phyloP scores from a whole-genome alignment of 2,888 invertebrate species.

The Phania funesta region DNA sequence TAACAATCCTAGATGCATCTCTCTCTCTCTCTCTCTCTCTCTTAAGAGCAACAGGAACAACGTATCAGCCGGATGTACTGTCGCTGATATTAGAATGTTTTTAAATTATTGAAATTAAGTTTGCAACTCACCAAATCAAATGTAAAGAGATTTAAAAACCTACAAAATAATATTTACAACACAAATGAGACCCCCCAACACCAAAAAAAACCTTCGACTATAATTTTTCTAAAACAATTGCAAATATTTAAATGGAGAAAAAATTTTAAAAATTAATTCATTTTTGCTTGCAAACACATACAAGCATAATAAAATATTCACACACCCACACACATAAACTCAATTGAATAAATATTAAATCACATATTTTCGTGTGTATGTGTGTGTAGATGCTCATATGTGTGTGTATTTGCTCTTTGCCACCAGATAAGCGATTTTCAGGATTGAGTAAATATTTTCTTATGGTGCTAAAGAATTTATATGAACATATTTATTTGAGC shows the following conservation, averaged over 20 bases:
- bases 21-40: too few species aligned
- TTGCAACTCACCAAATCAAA: too few species aligned
- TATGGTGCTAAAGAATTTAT: conserved; percentile 66
- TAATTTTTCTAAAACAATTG: not conserved
- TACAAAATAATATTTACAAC: not conserved
- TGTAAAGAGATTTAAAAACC: too few species aligned
- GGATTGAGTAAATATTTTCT: conserved; percentile 64
- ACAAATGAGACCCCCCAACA: conserved; percentile 45
- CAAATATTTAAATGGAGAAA: conserved; percentile 37
- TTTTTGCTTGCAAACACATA: conserved; percentile 9
- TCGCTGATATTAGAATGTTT: too few species aligned
- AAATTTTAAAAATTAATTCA: conserved; percentile 63
- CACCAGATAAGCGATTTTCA: conserved; percentile 50
- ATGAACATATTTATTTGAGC: conserved; percentile 25
- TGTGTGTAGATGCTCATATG: not conserved
- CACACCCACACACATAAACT: not conserved
- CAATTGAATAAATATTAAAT: not conserved
- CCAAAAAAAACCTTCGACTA: not conserved
- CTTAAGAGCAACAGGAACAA: too few species aligned
- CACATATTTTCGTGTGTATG: not conserved
- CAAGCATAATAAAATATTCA: not conserved
- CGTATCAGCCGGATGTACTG: too few species aligned
- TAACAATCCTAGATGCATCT: too few species aligned
- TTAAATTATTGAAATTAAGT: too few species aligned
- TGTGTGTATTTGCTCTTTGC: conserved; percentile 30